Evolutionary conservation across 2,888 invertebrate species (phyloP), one percentile per base, ranked within the genome.

Genomic region (Drosophila monieri): DNA sequence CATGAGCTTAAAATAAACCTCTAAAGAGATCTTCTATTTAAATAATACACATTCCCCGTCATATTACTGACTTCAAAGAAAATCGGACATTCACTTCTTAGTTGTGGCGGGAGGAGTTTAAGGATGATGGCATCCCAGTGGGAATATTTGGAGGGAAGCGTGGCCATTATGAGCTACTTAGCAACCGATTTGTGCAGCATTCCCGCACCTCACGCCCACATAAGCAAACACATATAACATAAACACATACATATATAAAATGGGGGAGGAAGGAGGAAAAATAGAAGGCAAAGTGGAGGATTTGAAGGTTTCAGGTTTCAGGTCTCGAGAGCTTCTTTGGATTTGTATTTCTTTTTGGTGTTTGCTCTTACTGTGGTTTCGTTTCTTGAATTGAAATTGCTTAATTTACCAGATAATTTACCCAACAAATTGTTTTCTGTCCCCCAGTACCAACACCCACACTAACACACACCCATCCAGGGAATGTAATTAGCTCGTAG

Each of bases 381-480:
- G 69, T 80, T 81, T 75, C 59, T 67, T 71, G 83, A 78, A 88
- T 85, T 78, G 83, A 81, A 88, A 88, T 88, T 87, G 85, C 85
- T 83, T 86, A 83, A 88, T 88, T 88, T 85, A 77, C 68, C 81
- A 80, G 77, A 80, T 84, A 87, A 84, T 84, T 85, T 69, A 77
- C 73, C 49, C 64, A 67, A 66, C 68, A 67, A 71, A 68, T 77
- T 74, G 75, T 71, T 65, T 75, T 76, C 62, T 52, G 46, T 12
- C 54, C 41, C 55, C 9, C 6, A 21, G 46, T 25, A 46, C n/a
- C n/a, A 30, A 52, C 37, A 44, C 8, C 3, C 54, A 27, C 21
- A 58, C 30, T 30, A 21, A 37, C 25, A 64, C 54, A 23, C 32
- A 21, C 27, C 30, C 48, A 52, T 35, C 39, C 27, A 62, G 61